Conservation (phyloP, 2,888 invertebrate species). For the Sesia apiformis region DNA sequence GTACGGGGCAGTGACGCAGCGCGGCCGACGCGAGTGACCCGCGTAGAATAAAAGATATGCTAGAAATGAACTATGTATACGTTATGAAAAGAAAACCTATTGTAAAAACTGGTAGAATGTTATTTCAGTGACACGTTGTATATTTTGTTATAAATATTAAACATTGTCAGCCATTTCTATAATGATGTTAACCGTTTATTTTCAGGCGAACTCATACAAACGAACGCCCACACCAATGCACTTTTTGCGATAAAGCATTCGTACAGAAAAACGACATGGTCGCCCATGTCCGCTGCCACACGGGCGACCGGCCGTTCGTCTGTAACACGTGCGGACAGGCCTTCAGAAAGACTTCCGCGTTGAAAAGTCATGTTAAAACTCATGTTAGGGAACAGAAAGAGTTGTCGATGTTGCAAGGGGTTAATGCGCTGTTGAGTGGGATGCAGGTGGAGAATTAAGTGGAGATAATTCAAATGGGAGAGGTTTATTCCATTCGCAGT, state of each 20-base stretch:
- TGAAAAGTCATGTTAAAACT: slow-evolving; percentile 64
- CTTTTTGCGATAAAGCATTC: slow-evolving; percentile 71
- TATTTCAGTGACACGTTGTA: too few relatives aligned
- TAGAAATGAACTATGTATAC: too few relatives aligned
- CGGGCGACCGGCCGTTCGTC: slow-evolving; percentile 60
- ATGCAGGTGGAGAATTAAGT: not conserved
- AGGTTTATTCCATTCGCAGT: too few relatives aligned
- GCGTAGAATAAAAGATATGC: too few relatives aligned
- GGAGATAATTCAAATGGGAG: not conserved
- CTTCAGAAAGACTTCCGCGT: slow-evolving; percentile 66
- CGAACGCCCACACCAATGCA: slow-evolving; percentile 72
- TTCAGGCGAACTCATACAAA: slow-evolving; percentile 73
- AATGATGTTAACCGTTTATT: too few relatives aligned
- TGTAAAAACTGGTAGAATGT: too few relatives aligned
- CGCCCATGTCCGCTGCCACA: slow-evolving; percentile 72
- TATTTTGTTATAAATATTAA: too few relatives aligned
- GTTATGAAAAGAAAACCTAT: too few relatives aligned
- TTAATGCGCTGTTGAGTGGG: slow-evolving; percentile 4
- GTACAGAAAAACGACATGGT: slow-evolving; percentile 74
- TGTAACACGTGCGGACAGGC: slow-evolving; percentile 63
- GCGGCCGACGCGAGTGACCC: too few relatives aligned
- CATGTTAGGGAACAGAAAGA: slow-evolving; percentile 33
- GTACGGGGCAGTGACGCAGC: too few relatives aligned
- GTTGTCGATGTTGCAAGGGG: slow-evolving; percentile 3
- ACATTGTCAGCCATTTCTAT: too few relatives aligned